Evolutionary conservation across 2,113 vertebrate genomes (phyloP).

Genomic region (Cyprinus carpio): DNA sequence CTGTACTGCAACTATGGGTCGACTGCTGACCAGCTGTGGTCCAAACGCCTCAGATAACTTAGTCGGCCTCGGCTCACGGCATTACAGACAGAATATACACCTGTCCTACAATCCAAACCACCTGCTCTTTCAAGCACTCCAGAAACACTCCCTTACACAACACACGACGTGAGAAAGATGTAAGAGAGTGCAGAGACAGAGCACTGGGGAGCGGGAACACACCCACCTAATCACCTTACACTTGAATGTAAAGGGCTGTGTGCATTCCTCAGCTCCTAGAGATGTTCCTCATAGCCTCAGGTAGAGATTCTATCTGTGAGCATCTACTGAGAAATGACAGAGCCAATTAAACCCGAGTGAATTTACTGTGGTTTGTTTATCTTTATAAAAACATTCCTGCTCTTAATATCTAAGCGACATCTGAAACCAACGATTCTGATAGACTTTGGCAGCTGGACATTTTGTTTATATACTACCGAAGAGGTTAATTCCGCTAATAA

Average conservation of each 20-base stretch:
- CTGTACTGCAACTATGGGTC: neutral
- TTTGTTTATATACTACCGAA: neutral
- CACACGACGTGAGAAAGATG: slow-evolving; percentile 33
- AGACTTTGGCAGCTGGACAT: neutral
- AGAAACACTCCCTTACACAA: slow-evolving; percentile 19
- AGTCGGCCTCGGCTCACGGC: neutral
- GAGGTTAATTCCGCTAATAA: neutral
- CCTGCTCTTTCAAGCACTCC: slow-evolving; percentile 70
- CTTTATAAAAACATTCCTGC: slow-evolving; percentile 30
- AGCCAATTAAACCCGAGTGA: neutral
- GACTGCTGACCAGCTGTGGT: slow-evolving; percentile 15
- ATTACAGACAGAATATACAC: slow-evolving; percentile 76
- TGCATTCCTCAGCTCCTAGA: slow-evolving; percentile 50
- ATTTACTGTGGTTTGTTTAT: slow-evolving; percentile 8
- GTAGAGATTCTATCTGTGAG: slow-evolving; percentile 41
- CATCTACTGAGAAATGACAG: neutral
- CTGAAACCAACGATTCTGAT: neutral
- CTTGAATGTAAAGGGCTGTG: slow-evolving; percentile 40
- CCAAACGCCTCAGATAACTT: neutral
- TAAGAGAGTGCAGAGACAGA: slow-evolving; percentile 3
- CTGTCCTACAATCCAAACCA: slow-evolving; percentile 80
- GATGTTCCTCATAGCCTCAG: slow-evolving; percentile 31
- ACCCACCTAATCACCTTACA: slow-evolving; percentile 38
- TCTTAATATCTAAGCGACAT: slow-evolving; percentile 5
- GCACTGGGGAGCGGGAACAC: slow-evolving; percentile 4